A percentile compares a stretch with the other conserved stretches of the same genome.
These are phyloP conservation scores for Drosophila pallidifrons DNA, from an alignment of 1,140 invertebrate species.

Conservation along the genomic window DNA sequence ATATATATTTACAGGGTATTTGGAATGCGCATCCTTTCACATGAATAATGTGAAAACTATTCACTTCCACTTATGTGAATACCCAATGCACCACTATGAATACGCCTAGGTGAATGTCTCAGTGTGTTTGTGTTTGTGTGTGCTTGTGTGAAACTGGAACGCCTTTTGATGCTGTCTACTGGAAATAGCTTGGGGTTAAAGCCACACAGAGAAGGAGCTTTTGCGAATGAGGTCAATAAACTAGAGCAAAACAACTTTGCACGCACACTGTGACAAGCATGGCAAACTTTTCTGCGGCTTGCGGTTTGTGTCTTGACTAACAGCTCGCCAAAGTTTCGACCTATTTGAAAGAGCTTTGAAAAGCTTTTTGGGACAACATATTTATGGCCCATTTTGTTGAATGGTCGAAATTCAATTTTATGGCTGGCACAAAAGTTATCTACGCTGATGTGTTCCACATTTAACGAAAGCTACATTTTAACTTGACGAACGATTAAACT, in stretches of 20 bases:
- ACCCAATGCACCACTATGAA: neutral
- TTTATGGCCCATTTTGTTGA: slow-evolving; percentile 11
- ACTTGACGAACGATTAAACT: neutral
- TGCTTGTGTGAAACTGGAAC: slow-evolving; percentile 13
- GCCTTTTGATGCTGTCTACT: slow-evolving; percentile 18
- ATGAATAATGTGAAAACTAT: no score
- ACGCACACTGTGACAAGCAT: neutral
- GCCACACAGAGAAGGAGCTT: slow-evolving; percentile 14
- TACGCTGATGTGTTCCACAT: slow-evolving; percentile 29
- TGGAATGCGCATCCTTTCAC: no score
- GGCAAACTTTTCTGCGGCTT: neutral
- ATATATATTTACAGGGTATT: no score
- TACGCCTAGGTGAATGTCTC: no score
- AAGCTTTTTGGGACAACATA: slow-evolving; percentile 31
- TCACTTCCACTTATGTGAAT: neutral
- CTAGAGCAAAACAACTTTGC: slow-evolving; percentile 15
- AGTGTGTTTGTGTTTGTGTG: neutral
- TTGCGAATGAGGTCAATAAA: slow-evolving; percentile 37
- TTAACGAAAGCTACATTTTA: slow-evolving; percentile 2
- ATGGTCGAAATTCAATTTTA: neutral
- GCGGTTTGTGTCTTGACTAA: neutral
- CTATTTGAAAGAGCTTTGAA: slow-evolving; percentile 1
- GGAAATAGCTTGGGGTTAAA: slow-evolving; percentile 22
- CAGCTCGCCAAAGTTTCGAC: slow-evolving; percentile 7
- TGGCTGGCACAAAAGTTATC: neutral